Percentiles rank a stretch among this genome's conserved stretches.
Conservation (phyloP, 1,140 invertebrate genomes). For the Uloborus diversus region DNA sequence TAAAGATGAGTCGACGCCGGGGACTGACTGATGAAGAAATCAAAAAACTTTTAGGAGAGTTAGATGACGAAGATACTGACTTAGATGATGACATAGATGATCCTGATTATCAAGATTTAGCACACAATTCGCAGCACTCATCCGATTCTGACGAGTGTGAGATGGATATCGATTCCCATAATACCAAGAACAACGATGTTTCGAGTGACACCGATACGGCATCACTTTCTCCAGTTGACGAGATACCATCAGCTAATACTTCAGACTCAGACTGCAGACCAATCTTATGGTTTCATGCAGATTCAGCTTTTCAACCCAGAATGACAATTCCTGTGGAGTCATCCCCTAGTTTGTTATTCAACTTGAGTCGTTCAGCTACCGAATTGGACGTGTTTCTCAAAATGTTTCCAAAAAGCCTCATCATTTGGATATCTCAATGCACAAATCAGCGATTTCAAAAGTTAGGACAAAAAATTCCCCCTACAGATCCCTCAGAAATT, state of each 20-base stretch:
- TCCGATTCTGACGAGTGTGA: too few species aligned
- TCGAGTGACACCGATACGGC: background rate
- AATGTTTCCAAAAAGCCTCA: background rate
- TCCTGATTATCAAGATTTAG: background rate
- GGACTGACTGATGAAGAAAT: background rate
- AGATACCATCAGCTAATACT: constrained; percentile 7
- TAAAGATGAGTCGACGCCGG: too few species aligned
- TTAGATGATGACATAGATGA: too few species aligned
- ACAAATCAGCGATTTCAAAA: background rate
- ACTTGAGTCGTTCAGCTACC: background rate
- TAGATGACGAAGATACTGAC: background rate
- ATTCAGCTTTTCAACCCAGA: background rate
- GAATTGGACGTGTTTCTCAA: background rate
- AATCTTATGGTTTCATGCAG: constrained; percentile 19
- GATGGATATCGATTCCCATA: too few species aligned
- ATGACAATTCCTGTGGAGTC: constrained; percentile 6
- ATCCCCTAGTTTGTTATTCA: background rate
- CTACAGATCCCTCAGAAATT: constrained; percentile 14
- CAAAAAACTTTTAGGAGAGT: background rate
- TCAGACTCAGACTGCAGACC: constrained; percentile 5
- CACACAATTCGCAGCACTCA: too few species aligned
- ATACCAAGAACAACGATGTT: too few species aligned
- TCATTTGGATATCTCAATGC: background rate
- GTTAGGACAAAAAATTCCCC: background rate
- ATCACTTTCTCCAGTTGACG: background rate